Percentiles rank a stretch among this genome's conserved stretches.
Evolutionary conservation across 2,888 invertebrate genomes (phyloP).

Genomic region (Sabatieria punctata): DNA sequence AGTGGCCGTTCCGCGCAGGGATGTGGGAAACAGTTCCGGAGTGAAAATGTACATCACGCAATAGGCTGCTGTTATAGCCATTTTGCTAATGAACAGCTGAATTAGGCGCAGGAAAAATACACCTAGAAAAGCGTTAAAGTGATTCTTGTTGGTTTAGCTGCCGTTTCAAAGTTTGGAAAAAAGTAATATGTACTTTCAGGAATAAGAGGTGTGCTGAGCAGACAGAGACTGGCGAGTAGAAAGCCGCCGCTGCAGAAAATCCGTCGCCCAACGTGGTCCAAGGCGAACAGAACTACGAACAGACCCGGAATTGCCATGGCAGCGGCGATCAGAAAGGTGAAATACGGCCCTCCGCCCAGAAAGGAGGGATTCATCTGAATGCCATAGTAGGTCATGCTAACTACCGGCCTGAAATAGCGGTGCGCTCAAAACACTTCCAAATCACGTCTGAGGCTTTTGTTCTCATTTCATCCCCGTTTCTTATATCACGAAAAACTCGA

Average conservation of each 20-base stretch:
- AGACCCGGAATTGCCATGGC: constrained; percentile 35
- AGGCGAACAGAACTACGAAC: constrained; percentile 19
- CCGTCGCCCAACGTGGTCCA: constrained; percentile 33
- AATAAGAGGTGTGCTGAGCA: constrained; percentile 23
- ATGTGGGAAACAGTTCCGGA: constrained; percentile 72
- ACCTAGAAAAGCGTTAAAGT: too few species aligned
- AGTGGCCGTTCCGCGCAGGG: constrained; percentile 62
- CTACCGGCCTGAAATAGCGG: constrained; percentile 47
- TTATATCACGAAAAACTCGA: too few species aligned
- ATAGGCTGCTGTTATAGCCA: constrained; percentile 63
- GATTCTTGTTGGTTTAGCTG: too few species aligned
- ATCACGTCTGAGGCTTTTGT: too few species aligned
- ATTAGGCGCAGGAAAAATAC: constrained; percentile 16
- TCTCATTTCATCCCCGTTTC: too few species aligned
- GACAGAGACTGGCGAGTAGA: constrained; percentile 20
- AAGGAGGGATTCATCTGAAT: constrained; percentile 67
- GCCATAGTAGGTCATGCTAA: constrained; percentile 70
- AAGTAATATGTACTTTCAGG: constrained; percentile 16
- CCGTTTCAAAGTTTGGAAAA: too few species aligned
- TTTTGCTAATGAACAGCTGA: constrained; percentile 55
- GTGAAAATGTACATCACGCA: constrained; percentile 69
- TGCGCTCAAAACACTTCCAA: too few species aligned
- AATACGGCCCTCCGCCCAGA: constrained; percentile 59
- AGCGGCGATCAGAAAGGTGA: constrained; percentile 65
- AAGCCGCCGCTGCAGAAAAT: constrained; percentile 22